Evolutionary conservation across 2,797 vertebrate genomes (phyloP).

Genomic region (Sus cebifrons): DNA sequence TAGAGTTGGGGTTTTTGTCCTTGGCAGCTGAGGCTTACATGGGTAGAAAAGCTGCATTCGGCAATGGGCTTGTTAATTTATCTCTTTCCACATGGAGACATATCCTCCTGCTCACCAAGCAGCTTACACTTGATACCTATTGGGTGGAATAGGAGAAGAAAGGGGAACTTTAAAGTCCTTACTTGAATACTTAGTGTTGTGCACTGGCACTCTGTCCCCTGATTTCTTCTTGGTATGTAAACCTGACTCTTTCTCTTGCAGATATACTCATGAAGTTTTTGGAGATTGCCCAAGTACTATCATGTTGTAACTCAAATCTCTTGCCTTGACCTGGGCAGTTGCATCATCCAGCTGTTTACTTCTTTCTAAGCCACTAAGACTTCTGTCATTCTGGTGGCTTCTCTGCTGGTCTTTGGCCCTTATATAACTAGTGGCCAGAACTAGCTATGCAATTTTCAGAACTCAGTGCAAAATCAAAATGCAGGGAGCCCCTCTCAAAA

Average conservation of each 20-base stretch:
- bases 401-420: neutral
- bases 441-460: conserved; percentile 3
- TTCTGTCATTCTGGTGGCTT: neutral
- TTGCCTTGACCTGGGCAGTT: neutral
- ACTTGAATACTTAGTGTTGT: neutral
- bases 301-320: neutral
- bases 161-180: neutral
- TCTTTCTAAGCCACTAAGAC: neutral
- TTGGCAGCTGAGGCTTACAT: neutral
- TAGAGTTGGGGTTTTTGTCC: neutral
- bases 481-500: neutral
- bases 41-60: neutral
- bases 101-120: neutral
- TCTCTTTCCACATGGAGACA: neutral
- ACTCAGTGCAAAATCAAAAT: conserved; percentile 9
- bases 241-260: neutral
- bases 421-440: neutral
- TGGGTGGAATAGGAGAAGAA: neutral
- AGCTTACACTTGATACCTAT: neutral
- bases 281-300: neutral
- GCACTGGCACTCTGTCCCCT: neutral
- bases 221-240: no score
- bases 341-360: neutral
- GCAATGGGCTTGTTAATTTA: neutral
- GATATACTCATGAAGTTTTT: neutral